A percentile compares a stretch with the other conserved stretches of the same genome.
Evolutionary conservation across 2,888 invertebrate genomes (phyloP).

Genomic region (Clepsis dumicolana): DNA sequence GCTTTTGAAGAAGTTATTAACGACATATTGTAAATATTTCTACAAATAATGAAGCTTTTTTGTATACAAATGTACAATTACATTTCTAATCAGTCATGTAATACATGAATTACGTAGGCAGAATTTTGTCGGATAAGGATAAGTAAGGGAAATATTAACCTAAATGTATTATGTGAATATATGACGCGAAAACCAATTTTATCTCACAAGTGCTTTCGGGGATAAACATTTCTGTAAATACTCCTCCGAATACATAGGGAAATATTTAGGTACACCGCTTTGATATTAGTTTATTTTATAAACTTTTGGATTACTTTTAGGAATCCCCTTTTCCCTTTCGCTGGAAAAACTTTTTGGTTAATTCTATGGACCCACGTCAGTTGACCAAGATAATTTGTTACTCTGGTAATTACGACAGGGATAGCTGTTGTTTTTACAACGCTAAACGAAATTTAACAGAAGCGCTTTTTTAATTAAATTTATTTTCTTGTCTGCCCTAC

Average conservation of each 20-base stretch:
- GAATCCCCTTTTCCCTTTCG: conserved; percentile 26
- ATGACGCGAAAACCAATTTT: conserved; percentile 25
- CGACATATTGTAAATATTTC: not conserved
- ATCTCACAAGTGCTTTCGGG: not conserved
- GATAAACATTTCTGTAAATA: conserved; percentile 22
- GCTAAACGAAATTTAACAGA: not conserved
- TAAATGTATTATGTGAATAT: conserved; percentile 1
- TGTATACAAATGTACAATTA: not conserved
- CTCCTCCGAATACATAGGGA: conserved; percentile 2
- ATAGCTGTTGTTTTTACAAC: conserved; percentile 7
- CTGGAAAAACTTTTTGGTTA: conserved; percentile 24
- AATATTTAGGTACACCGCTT: conserved; percentile 26
- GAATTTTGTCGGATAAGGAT: not conserved
- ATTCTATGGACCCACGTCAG: conserved; percentile 32
- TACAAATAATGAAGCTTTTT: not conserved
- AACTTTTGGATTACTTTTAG: conserved; percentile 31
- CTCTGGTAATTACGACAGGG: conserved; percentile 22
- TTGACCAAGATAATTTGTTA: conserved; percentile 27
- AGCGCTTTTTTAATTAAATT: not conserved
- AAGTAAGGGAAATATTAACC: conserved; percentile 15
- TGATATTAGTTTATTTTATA: conserved; percentile 41
- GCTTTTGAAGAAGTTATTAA: too few species aligned
- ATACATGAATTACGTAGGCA: not conserved
- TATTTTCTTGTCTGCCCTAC: not conserved
- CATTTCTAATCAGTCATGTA: conserved; percentile 1